These are phyloP conservation scores for Galeruca laticollis DNA, from an alignment of 2,888 invertebrate species.

Conservation along the genomic window DNA sequence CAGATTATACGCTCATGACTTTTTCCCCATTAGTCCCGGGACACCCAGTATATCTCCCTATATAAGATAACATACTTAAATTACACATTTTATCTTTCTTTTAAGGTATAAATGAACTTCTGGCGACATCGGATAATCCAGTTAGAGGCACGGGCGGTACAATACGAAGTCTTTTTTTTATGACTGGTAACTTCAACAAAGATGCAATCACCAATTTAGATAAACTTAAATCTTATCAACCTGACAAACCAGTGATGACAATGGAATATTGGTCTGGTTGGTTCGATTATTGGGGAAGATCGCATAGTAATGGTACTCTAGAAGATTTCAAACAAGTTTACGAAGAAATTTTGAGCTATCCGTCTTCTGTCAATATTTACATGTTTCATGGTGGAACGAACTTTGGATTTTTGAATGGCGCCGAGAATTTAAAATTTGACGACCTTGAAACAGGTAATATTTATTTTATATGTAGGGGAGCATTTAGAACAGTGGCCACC, in stretches of 20 bases:
- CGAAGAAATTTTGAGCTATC: conserved; percentile 55
- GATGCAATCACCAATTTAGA: conserved; percentile 43
- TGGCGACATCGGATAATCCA: conserved; percentile 70
- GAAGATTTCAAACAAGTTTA: conserved; percentile 28
- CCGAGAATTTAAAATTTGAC: conserved; percentile 46
- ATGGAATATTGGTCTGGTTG: conserved; percentile 75
- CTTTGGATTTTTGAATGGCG: conserved; percentile 75
- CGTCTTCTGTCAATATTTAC: conserved; percentile 84
- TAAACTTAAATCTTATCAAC: conserved; percentile 45
- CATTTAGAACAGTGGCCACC: no score
- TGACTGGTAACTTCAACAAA: conserved; percentile 51
- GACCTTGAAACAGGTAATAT: conserved; percentile 41
- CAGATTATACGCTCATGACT: no score
- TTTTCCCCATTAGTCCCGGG: no score
- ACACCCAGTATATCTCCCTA: no score
- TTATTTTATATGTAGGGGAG: neutral
- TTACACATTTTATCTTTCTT: neutral
- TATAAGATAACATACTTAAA: neutral
- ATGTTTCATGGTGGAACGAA: conserved; percentile 94
- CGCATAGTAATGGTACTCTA: conserved; percentile 43
- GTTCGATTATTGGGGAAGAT: conserved; percentile 71
- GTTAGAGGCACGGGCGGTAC: conserved; percentile 52
- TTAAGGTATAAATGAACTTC: conserved; percentile 64
- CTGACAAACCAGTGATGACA: conserved; percentile 68
- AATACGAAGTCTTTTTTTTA: conserved; percentile 62